Evolutionary conservation across 2,888 invertebrate species (phyloP), one percentile per base, ranked within the genome.

Genomic region (Drosophila antonietae): DNA sequence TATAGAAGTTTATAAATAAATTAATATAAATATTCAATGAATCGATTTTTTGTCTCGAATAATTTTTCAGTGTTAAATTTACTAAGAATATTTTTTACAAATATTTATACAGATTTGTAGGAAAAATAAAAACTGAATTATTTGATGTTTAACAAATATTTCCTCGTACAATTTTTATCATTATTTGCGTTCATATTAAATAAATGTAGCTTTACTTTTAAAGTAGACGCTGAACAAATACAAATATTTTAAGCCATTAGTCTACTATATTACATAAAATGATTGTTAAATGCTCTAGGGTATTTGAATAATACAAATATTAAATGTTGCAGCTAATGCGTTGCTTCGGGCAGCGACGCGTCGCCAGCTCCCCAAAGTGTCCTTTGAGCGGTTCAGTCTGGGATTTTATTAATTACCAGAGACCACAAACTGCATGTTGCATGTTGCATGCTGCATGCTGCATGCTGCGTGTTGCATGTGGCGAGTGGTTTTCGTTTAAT

Each of bases 401-500:
- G 23, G 62, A 75, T 87, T 87, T 76, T 86, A 81, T 85, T 83
- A 86, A 86, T 86, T 86, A 86, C 78, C 75, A 68, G 33, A 63
- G 47, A 80, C 85, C 88, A 68, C 85, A 85, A 87, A 75, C 77
- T 79, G 72, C 81, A 80, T 39, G 53, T 5, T 35, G 37, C 37
- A 53, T 53, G 55, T 0, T 28, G 55, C 37, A 39, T 79, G 80
- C 70, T 79, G 55, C 37, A 39, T 79, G 80, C 70, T 79, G 71
- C 80, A 77, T 78, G 76, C 74, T 73, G 74, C 64, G 58, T 78
- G 69, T 46, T 77, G 67, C 60, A 64, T 74, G 69, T 70, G 73
- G 73, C 47, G 66, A 69, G 83, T 56, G 86, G 83, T 81, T 83
- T 81, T 72, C 75, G 78, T 81, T 88, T 88, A 86, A 86, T 88